These are phyloP conservation scores for Bimastos eiseni DNA, from an alignment of 2,888 invertebrate genomes.

Conservation along the genomic window DNA sequence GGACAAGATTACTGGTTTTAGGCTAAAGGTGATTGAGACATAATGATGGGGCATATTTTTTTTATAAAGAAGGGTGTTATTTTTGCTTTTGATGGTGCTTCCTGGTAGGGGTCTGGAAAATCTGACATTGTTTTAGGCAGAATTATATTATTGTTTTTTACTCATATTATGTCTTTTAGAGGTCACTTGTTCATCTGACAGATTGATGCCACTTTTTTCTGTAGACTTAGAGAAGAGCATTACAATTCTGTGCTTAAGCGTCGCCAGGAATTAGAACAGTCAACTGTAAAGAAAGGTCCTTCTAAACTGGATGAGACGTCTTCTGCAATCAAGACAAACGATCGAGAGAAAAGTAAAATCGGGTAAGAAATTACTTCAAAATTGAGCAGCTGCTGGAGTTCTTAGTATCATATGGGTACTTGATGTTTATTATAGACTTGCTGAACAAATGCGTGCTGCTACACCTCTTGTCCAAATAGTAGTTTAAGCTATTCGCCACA, in stretches of 20 bases:
- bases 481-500: neutral
- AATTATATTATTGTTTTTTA: neutral
- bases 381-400: neutral
- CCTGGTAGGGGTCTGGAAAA: no score
- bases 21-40: neutral
- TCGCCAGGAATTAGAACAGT: slow-evolving; percentile 16
- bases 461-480: neutral
- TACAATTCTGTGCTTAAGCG: slow-evolving; percentile 17
- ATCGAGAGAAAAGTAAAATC: neutral
- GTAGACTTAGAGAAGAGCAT: slow-evolving; percentile 7
- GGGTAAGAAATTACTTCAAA: neutral
- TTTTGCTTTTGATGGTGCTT: no score
- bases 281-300: neutral
- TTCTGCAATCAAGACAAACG: neutral
- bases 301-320: neutral
- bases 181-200: neutral
- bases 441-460: neutral
- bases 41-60: no score
- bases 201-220: neutral
- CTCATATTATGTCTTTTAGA: neutral
- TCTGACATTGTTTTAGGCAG: no score
- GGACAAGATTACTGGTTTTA: neutral
- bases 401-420: neutral
- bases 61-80: neutral
- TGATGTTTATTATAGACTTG: neutral